phyloP scores from a whole-genome alignment of 2,113 vertebrate genomes.

The Phocoena phocoena region DNA sequence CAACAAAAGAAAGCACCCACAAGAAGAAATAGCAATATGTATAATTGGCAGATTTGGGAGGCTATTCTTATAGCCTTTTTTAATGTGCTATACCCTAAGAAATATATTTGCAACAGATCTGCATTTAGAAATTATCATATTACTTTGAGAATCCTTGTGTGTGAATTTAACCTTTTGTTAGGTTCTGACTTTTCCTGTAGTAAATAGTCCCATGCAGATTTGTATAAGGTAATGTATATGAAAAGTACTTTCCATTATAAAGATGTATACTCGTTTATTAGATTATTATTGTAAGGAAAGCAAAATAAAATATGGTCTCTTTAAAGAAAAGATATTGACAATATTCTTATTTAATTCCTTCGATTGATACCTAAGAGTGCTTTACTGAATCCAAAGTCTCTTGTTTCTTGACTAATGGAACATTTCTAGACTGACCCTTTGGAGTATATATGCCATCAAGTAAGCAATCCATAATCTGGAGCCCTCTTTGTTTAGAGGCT shows the following conservation, averaged over 20 bases:
- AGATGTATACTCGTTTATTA: background rate
- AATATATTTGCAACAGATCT: constrained; percentile 4
- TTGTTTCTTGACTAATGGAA: constrained; percentile 40
- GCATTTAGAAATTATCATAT: background rate
- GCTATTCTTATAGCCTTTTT: background rate
- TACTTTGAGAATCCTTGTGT: constrained; percentile 22
- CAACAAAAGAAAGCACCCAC: background rate
- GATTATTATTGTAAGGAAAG: constrained; percentile 6
- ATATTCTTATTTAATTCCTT: constrained; percentile 10
- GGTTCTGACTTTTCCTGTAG: background rate
- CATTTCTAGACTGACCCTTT: constrained; percentile 30
- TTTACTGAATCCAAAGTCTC: background rate
- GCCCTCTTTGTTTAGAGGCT: background rate
- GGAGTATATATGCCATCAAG: background rate
- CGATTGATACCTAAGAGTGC: background rate
- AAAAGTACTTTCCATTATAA: background rate
- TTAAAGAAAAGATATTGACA: constrained; percentile 6
- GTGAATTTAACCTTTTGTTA: constrained; percentile 49
- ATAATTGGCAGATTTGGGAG: background rate
- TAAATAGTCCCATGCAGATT: constrained; percentile 8
- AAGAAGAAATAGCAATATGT: background rate
- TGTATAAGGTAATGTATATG: background rate
- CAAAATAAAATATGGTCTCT: background rate
- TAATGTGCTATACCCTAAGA: background rate
- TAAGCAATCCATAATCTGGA: background rate